phyloP scores from a whole-genome alignment of 2,797 vertebrate species.

The Mus caroli region DNA sequence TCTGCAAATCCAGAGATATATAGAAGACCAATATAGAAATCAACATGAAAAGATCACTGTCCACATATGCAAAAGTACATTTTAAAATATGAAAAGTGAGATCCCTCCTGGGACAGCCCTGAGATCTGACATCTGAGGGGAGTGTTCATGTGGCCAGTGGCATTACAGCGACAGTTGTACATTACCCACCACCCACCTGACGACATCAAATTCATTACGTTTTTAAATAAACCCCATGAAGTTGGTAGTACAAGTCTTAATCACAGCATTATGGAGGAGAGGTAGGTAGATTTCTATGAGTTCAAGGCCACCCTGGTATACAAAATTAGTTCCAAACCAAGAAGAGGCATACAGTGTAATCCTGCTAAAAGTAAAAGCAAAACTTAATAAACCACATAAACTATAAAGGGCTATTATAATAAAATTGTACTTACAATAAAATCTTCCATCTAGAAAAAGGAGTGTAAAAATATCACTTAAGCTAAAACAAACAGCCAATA shows the following conservation, averaged over 20 bases:
- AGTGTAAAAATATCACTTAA: conserved; percentile 10
- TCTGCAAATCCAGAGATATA: not conserved
- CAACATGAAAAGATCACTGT: not conserved
- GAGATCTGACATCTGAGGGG: not conserved
- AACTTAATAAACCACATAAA: not conserved
- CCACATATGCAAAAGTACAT: not conserved
- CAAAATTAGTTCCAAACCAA: not conserved
- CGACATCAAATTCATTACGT: no score
- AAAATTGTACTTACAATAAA: conserved; percentile 8
- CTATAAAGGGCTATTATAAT: not conserved
- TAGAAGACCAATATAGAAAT: conserved; percentile 1
- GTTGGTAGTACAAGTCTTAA: not conserved
- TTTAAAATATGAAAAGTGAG: conserved; percentile 10
- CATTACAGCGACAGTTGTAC: not conserved
- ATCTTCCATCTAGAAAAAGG: not conserved
- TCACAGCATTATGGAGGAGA: not conserved
- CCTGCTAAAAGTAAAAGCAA: not conserved
- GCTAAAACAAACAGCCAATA: not conserved
- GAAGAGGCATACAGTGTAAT: not conserved
- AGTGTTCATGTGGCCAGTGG: not conserved
- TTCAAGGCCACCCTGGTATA: not conserved
- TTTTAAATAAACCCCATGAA: conserved; percentile 18
- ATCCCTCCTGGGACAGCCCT: not conserved
- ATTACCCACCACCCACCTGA: not conserved
- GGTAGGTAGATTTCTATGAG: not conserved